Base-by-base conservation (phyloP, 2,888 invertebrate genomes). In the Chrysodeixis includens region DNA sequence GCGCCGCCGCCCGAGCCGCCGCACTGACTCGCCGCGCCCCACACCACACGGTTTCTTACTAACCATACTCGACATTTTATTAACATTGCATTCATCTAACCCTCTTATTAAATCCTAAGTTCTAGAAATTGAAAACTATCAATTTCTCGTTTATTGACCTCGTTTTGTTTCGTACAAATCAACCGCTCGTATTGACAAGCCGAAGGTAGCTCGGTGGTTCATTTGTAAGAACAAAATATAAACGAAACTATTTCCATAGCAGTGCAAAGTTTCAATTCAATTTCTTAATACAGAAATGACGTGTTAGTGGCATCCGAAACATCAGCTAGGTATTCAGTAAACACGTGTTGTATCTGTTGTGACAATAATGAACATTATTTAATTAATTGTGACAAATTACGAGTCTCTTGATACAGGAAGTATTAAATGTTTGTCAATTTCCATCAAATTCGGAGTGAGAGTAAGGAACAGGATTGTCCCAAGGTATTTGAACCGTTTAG, bases 331-430 rank as follows among this genome's bases (percentile, higher is more conserved):
- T 40, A 63, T 66, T 54, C 53, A 62, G 64, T 65, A 65, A 79
- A 70, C 78, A 81, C 78, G 65, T 81, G 57, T 78, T 69, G 69
- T 78, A 82, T 83, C 79, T 89, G 78, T 85, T 83, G 83, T 87
- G 89, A 89, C 89, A 89, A 89, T 89, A 88, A 87, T 78, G 81
- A 73, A 71, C 74, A 70, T 78, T 82, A 71, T 75, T 82, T 83
- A 82, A 81, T 52, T 74, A 63, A 71, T 76, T 70, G 76, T 74
- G 78, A 81, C 69, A 63, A 76, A 72, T 69, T 78, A 71, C 73
- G 62, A 75, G 78, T 79, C 76, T 69, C 68, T 79, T 61, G 67
- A 68, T 79, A 79, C 73, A 82, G 74, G 46, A 78, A 79, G 74
- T 84, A 83, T 82, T 72, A 66, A 70, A 81, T 79, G 73, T 83